Evolutionary conservation across 92 coral and sea anemone species (phyloP), one percentile per base, ranked within the genome.

Genomic region (Isaurus tuberculatus): DNA sequence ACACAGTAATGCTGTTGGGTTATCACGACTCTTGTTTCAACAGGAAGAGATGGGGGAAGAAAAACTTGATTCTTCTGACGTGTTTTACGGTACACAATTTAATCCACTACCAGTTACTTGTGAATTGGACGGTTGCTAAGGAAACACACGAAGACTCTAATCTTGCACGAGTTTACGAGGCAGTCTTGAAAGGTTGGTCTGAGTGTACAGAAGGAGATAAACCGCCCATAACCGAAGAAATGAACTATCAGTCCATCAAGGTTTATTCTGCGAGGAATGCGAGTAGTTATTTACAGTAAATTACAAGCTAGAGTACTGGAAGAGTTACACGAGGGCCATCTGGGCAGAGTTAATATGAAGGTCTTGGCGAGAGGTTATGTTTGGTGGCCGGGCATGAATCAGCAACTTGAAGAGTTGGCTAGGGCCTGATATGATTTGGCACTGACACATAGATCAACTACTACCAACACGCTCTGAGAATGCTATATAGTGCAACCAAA

Each of bases 111-210:
- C 8, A 36, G 3, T 36, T 36, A 36, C 42, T 8, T 36, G 42
- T 36, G 42, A 36, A 3, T 36, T 73, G 33, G 88, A n/a, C n/a
- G n/a, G n/a, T 87, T 44, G 55, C 81, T 20, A 80, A 79, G 73
- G 88, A 87, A 64, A 83, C 94, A 69, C 82, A 69, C 48, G 73
- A 69, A 17, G 92, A 90, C 68, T 88, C 88, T 3, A 61, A 66
- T 11, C 67, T 90, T 61, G 49, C 87, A 11, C 30, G 63, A 58
- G 86, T 86, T 23, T 58, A 86, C 42, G 87, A 89, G 33, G 63
- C 84, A 51, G 72, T 84, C 28, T 48, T 80, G 85, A 88, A 91
- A 43, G 85, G 89, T 61, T 61, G 67, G 67, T 61, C 67, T 17
- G 30, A 20, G 8, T 30, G 28, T 5, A 5, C 13, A 23, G 9